Evolutionary conservation across 2,113 vertebrate genomes (phyloP).

Genomic region (Oreotrochilus melanogaster): DNA sequence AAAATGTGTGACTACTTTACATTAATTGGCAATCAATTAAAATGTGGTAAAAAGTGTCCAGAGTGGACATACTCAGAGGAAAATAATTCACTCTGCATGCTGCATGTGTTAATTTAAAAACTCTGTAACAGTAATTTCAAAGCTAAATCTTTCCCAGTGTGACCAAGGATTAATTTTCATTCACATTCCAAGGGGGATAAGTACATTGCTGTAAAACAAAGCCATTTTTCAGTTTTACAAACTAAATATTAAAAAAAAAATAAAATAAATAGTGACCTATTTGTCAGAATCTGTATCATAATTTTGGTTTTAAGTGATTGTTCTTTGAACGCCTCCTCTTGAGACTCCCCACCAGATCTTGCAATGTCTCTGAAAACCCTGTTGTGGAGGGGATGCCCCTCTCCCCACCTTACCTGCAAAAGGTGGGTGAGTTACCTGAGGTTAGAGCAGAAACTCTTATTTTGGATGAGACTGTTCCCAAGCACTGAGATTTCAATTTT

Average conservation of each 20-base stretch:
- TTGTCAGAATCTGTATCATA: background rate
- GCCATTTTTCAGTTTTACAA: constrained; percentile 2
- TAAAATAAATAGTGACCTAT: background rate
- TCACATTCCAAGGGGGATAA: background rate
- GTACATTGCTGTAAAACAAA: constrained; percentile 12
- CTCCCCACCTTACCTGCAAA: background rate
- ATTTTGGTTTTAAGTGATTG: background rate
- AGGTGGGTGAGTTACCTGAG: background rate
- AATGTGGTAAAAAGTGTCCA: constrained; percentile 2
- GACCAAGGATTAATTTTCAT: constrained; percentile 52
- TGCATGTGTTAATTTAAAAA: constrained; percentile 56
- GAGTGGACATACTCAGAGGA: constrained; percentile 51
- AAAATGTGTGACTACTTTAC: constrained; percentile 42
- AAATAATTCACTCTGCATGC: background rate
- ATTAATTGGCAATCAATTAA: constrained; percentile 64
- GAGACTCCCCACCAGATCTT: background rate
- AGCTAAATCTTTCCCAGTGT: background rate
- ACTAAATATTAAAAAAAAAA: background rate
- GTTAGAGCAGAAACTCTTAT: background rate
- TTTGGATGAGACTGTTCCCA: background rate
- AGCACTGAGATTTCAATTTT: background rate
- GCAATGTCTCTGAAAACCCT: background rate
- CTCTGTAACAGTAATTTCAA: constrained; percentile 23
- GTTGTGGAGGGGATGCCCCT: background rate
- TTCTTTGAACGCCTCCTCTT: background rate